Evolutionary conservation across 2,113 vertebrate species (phyloP), one percentile per base, ranked within the genome.

Genomic region (Uropsilus gracilis): DNA sequence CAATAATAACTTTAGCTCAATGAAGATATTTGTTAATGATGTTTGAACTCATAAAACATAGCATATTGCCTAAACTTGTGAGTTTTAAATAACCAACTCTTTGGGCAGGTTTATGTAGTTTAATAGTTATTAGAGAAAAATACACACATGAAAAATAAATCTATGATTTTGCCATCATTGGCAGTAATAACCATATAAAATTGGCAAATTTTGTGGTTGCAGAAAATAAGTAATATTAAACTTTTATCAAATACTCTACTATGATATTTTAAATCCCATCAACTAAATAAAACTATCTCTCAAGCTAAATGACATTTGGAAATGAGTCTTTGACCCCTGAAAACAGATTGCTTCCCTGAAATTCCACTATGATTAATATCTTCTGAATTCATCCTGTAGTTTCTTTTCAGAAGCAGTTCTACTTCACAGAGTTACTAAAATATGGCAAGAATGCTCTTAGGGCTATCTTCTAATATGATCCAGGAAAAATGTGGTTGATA

Each of bases 281-380:
- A 69, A 34, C 2, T 32, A 44, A 71, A 34, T 76, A 48, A 68
- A 42, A 46, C 50, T 39, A 61, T 76, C 4, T 0, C 32, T 94
- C 12, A 86, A 86, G 34, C 71, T 87, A 14, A 55, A 24, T 53
- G 61, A 8, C 14, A 89, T 88, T 86, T 61, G 72, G 34, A 73
- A 90, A 85, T 57, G 50, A 93, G 83, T 64, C 55, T 75, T 59
- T 86, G 73, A 82, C 26, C 22, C n/a, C 24, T 80, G 8, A 80
- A 86, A 92, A 87, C 22, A 92, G 86, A 90, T 73, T 32, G 14
- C 30, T 75, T n/a, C 24, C 75, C n/a, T 85, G 24, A 94, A 88
- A 97, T 91, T 10, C 3, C 50, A 59, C 7, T 32, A 28, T 30
- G 53, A 59, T 84, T 83, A 89, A 44, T 71, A 69, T 32, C 2